Conservation (phyloP, 1,140 invertebrate species). For the Atopsyche davidsoni region DNA sequence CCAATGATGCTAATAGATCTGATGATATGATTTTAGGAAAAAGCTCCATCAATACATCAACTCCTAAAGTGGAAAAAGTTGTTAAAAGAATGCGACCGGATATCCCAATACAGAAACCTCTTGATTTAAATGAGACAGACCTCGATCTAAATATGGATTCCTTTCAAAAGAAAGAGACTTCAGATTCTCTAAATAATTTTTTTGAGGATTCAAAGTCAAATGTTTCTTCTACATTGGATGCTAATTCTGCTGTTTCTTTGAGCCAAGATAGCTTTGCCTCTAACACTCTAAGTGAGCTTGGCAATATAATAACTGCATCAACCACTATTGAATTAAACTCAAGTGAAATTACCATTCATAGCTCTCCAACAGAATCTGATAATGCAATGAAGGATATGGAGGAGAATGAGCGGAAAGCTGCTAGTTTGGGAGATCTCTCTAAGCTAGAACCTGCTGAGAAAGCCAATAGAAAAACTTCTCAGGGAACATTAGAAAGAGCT, state of each 20-base stretch:
- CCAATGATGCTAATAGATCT: constrained; percentile 26
- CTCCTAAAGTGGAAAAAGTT: constrained; percentile 29
- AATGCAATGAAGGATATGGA: constrained; percentile 50
- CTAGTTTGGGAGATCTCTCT: constrained; percentile 73
- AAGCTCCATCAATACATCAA: constrained; percentile 26
- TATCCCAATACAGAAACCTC: constrained; percentile 34
- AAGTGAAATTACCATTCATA: constrained; percentile 68
- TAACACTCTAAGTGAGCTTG: constrained; percentile 39
- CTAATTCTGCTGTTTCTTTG: constrained; percentile 43
- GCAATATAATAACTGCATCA: constrained; percentile 43
- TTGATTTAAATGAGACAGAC: constrained; percentile 46
- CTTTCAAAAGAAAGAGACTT: constrained; percentile 40
- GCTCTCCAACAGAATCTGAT: constrained; percentile 53
- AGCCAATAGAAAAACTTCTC: constrained; percentile 36
- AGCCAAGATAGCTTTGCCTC: constrained; percentile 32
- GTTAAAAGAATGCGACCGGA: constrained; percentile 26
- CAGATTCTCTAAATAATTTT: constrained; percentile 46
- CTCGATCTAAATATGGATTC: constrained; percentile 36
- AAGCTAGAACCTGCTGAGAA: constrained; percentile 59
- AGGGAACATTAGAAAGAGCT: constrained; percentile 65
- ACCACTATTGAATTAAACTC: constrained; percentile 63
- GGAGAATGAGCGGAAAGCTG: constrained; percentile 67
- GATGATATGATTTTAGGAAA: constrained; percentile 30
- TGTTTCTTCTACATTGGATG: constrained; percentile 44
- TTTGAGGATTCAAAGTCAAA: constrained; percentile 48